Evolutionary conservation across 1,140 invertebrate genomes (phyloP).

Genomic region (Drosophila rhopaloa): DNA sequence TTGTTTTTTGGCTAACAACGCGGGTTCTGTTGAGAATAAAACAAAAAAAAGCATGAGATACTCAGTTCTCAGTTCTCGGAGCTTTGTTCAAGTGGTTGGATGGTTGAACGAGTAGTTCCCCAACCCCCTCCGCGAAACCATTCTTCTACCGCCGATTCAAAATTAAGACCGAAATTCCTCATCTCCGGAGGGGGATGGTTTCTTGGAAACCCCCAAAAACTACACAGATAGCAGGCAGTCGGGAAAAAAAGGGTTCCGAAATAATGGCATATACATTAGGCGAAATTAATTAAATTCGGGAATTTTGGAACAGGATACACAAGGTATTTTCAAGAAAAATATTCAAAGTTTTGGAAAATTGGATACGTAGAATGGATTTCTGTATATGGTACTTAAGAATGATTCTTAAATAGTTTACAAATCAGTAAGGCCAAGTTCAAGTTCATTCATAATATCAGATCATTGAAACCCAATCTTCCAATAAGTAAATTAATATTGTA

Average conservation of each 20-base stretch:
- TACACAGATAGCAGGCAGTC: constrained; percentile 17
- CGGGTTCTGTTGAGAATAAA: background rate
- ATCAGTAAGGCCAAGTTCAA: too few species aligned
- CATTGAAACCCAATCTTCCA: too few species aligned
- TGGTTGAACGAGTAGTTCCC: constrained; percentile 15
- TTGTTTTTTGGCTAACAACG: constrained; percentile 22
- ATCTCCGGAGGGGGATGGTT: constrained; percentile 24
- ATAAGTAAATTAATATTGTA: too few species aligned
- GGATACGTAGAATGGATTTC: too few species aligned
- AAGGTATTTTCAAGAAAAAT: too few species aligned
- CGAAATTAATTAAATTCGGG: background rate
- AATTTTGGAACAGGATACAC: background rate
- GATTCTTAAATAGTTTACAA: too few species aligned
- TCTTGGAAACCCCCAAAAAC: constrained; percentile 43
- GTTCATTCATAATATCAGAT: too few species aligned
- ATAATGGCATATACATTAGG: constrained; percentile 1
- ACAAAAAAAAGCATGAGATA: constrained; percentile 16
- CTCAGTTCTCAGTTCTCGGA: constrained; percentile 13
- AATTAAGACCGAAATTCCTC: constrained; percentile 47
- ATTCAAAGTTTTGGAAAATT: too few species aligned
- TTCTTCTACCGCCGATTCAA: constrained; percentile 1
- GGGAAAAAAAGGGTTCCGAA: constrained; percentile 17
- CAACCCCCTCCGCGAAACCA: constrained; percentile 2
- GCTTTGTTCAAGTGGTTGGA: constrained; percentile 32
- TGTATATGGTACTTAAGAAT: too few species aligned